These are phyloP conservation scores for Enteromius unitaeniatus DNA, from an alignment of 2,797 vertebrate genomes.

Conservation along the genomic window DNA sequence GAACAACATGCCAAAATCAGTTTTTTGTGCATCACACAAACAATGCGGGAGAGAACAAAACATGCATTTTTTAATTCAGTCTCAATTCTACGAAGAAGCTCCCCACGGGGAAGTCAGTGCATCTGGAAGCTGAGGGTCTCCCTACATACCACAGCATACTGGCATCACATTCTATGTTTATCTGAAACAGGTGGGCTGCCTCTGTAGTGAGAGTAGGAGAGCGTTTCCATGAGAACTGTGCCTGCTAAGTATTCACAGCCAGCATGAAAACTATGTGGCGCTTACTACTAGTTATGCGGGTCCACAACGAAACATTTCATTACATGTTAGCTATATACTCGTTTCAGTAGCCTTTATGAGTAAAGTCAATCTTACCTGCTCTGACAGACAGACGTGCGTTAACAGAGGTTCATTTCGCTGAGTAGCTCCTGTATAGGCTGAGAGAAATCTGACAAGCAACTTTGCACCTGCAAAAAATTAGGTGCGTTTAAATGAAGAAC, in stretches of 20 bases:
- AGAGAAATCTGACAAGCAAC: conserved; percentile 14
- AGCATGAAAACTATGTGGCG: conserved; percentile 50
- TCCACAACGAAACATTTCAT: conserved; percentile 27
- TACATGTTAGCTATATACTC: conserved; percentile 15
- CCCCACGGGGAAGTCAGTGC: background rate
- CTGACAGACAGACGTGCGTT: conserved; percentile 35
- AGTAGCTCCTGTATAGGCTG: conserved; percentile 1
- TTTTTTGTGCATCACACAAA: background rate
- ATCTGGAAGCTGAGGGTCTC: conserved; percentile 10
- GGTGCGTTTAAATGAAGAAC: background rate
- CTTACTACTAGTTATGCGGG: conserved; percentile 29
- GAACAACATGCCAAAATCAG: background rate
- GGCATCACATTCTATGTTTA: conserved; percentile 50
- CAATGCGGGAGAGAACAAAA: background rate
- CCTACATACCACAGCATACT: conserved; percentile 40
- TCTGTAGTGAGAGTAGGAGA: conserved; percentile 61
- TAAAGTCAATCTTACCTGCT: conserved; percentile 45
- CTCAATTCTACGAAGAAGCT: background rate
- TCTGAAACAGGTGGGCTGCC: conserved; percentile 62
- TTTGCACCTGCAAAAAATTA: conserved; percentile 37
- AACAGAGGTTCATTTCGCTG: conserved; percentile 45
- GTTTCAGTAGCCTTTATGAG: background rate
- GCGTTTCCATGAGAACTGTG: conserved; percentile 65
- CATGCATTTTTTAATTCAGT: background rate
- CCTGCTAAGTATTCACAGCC: conserved; percentile 49